Evolutionary conservation across 2,113 vertebrate species (phyloP).

Genomic region (Vimba vimba): DNA sequence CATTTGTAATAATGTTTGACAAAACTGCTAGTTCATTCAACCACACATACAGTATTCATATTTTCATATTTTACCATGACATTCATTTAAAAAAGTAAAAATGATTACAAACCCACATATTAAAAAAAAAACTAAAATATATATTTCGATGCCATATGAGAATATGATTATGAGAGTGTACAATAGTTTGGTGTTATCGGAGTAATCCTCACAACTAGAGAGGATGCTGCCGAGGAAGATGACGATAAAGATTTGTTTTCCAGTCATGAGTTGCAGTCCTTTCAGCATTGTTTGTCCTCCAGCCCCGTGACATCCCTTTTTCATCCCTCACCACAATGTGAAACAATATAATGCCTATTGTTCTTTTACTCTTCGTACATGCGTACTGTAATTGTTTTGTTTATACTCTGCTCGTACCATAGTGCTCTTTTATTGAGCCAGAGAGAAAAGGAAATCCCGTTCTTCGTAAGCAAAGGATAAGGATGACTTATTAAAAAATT

Average conservation of each 20-base stretch:
- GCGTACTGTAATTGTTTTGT: slow-evolving; percentile 15
- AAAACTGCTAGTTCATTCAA: slow-evolving; percentile 49
- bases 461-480: neutral
- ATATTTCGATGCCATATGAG: slow-evolving; percentile 12
- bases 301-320: slow-evolving; percentile 24
- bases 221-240: neutral
- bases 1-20: slow-evolving; percentile 71
- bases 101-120: slow-evolving; percentile 76
- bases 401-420: slow-evolving; percentile 3
- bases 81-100: slow-evolving; percentile 75
- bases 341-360: slow-evolving; percentile 25
- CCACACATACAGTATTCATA: slow-evolving; percentile 50
- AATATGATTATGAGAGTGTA: slow-evolving; percentile 28
- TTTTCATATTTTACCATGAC: slow-evolving; percentile 52
- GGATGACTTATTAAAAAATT: neutral
- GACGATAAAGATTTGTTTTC: slow-evolving; percentile 28
- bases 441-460: neutral
- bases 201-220: neutral
- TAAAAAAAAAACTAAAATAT: slow-evolving; percentile 8
- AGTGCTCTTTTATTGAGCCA: neutral
- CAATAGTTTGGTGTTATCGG: neutral
- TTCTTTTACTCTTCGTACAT: neutral
- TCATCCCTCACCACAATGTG: neutral
- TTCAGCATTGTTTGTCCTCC: slow-evolving; percentile 42
- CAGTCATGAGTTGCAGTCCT: slow-evolving; percentile 42